Evolutionary conservation across 2,888 invertebrate species (phyloP).

Genomic region (Lamellibrachia satsuma): DNA sequence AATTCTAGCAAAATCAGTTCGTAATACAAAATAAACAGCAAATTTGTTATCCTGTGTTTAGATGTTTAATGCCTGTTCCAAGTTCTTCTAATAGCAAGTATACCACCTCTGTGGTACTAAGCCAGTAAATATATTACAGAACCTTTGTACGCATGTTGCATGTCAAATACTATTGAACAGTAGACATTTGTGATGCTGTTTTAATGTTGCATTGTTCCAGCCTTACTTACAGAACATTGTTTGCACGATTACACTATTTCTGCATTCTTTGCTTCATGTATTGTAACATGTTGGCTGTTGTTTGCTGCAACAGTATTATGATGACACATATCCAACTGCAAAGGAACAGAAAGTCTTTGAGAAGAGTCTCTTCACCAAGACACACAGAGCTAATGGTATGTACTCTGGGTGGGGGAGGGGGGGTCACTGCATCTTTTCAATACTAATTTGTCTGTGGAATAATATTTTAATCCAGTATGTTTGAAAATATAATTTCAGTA

Average conservation of each 20-base stretch:
- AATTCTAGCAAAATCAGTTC: too few relatives aligned
- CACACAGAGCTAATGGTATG: constrained; percentile 86
- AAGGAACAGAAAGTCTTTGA: constrained; percentile 98
- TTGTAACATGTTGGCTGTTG: neutral
- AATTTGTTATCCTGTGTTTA: neutral
- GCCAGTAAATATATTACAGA: neutral
- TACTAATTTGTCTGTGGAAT: too few relatives aligned
- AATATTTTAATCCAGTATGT: neutral
- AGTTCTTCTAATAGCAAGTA: too few relatives aligned
- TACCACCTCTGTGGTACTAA: too few relatives aligned
- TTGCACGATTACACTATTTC: neutral
- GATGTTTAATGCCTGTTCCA: neutral
- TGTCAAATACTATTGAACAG: too few relatives aligned
- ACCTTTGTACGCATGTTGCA: neutral
- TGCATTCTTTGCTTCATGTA: neutral
- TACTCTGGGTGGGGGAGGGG: neutral
- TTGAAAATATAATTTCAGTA: neutral
- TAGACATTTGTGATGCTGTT: neutral
- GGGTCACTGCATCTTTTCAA: too few relatives aligned
- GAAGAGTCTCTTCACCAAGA: constrained; percentile 96
- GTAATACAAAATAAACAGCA: too few relatives aligned
- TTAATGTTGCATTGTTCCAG: neutral
- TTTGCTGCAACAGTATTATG: constrained; percentile 77
- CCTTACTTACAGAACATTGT: neutral
- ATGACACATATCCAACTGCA: constrained; percentile 83